Base-by-base conservation (phyloP, 2,888 invertebrate species). In the Amorpha juglandis region DNA sequence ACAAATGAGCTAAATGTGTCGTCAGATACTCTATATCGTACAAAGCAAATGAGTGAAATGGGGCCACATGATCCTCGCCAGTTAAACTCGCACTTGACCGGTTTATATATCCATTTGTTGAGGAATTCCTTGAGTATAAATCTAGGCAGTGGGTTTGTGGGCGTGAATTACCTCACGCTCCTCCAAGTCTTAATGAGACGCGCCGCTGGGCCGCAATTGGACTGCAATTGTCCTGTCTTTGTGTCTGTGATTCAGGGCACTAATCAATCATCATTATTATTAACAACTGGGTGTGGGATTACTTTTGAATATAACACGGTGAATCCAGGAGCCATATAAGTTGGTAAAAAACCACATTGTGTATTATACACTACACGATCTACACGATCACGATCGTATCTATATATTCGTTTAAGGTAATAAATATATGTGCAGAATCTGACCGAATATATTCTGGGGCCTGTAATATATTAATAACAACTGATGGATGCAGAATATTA, bases 61-160 rank as follows among this genome's bases (percentile, higher is more conserved):
- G 65, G 48, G 14, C 38, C 42, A 3, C 51, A 35, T 67, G 69
- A 70, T 70, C 68, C 62, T 65, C 66, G 62, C 35, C 62, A 45
- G 38, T 55, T 12, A 14, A 27, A 38, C 63, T 55, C 65, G 42
- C 63, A 63, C 51, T 69, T 58, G 58, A 58, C 58, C 58, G 58
- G 58, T 58, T 14, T 12, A 11, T 45, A 58, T 42, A 58, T 19
- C 42, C 42, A 42, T 58, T 58, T 58, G 58, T 16, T 58, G 19
- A 58, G 38, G 58, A 58, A 58, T 58, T 51, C 16, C 14, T 51
- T 52, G 51, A 11, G 14, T 33, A 35, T 63, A 62, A 67, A 67
- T 53, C 45, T 48, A 63, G 51, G 47, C 52, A 52, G 50, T 33
- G 42, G 14, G 38, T 62, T 33, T 47, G 63, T 51, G 63, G 63